Conservation (phyloP, 2,888 invertebrate species). For the Hartigia nigra region DNA sequence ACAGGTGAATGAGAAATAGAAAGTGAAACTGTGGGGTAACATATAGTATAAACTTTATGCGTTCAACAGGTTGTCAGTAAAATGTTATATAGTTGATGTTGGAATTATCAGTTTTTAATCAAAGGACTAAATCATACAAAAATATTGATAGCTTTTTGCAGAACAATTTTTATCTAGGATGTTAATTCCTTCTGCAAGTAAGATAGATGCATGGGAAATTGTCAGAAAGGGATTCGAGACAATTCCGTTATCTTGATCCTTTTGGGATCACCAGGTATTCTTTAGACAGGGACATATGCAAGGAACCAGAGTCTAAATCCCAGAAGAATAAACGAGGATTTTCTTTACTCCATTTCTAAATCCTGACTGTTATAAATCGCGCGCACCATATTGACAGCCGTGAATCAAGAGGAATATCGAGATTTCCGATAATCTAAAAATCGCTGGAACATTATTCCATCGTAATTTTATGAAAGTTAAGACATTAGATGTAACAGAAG, state of each 20-base stretch:
- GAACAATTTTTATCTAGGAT: background rate
- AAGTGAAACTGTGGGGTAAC: background rate
- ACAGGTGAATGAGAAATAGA: background rate
- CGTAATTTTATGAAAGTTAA: background rate
- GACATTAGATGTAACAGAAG: background rate
- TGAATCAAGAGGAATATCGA: background rate
- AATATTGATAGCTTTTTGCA: background rate
- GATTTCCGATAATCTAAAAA: background rate
- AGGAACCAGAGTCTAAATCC: background rate
- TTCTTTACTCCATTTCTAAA: background rate
- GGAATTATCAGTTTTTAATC: background rate
- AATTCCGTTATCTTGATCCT: background rate
- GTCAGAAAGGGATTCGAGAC: background rate
- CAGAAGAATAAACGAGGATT: background rate
- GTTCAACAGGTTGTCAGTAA: background rate
- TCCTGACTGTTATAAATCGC: background rate
- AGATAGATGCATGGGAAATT: background rate
- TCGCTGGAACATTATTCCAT: background rate
- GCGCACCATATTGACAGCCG: background rate
- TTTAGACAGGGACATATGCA: background rate
- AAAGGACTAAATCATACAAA: background rate
- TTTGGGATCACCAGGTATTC: background rate
- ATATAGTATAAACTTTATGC: background rate
- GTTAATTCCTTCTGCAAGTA: background rate
- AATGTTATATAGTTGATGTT: background rate